phyloP scores from a whole-genome alignment of 1,140 invertebrate species.

The Panulirus ornatus region DNA sequence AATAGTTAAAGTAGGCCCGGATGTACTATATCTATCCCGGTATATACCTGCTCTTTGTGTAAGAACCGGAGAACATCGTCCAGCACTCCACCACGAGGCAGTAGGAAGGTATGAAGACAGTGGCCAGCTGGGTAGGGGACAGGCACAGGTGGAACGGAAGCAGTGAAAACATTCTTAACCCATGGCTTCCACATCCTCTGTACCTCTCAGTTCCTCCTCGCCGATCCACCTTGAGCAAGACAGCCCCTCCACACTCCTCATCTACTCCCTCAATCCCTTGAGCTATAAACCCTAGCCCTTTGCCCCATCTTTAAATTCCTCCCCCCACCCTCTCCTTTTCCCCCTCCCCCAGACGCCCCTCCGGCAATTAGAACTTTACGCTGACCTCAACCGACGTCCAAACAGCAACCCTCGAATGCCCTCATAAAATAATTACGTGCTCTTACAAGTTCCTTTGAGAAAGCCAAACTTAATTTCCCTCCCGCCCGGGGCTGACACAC shows the following conservation, averaged over 20 bases:
- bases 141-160: no score
- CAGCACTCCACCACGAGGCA: no score
- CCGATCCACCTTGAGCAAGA: no score
- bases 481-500: constrained; percentile 22
- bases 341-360: not conserved
- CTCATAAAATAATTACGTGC: constrained; percentile 48
- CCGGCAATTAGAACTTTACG: not conserved
- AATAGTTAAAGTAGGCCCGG: no score
- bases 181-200: not conserved
- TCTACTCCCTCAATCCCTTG: not conserved
- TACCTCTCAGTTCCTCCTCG: no score
- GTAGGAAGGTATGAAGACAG: no score
- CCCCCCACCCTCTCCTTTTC: not conserved
- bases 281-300: not conserved
- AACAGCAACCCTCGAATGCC: constrained; percentile 10
- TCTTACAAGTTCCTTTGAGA: constrained; percentile 37
- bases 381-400: not conserved
- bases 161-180: no score
- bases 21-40: no score
- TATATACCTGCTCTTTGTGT: no score
- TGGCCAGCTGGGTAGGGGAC: no score
- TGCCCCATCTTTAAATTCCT: not conserved
- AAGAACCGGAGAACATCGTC: no score
- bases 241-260: not conserved
- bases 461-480: constrained; percentile 49